Evolutionary conservation across 2,797 vertebrate species (phyloP).

Genomic region (Apogon hyalosoma): DNA sequence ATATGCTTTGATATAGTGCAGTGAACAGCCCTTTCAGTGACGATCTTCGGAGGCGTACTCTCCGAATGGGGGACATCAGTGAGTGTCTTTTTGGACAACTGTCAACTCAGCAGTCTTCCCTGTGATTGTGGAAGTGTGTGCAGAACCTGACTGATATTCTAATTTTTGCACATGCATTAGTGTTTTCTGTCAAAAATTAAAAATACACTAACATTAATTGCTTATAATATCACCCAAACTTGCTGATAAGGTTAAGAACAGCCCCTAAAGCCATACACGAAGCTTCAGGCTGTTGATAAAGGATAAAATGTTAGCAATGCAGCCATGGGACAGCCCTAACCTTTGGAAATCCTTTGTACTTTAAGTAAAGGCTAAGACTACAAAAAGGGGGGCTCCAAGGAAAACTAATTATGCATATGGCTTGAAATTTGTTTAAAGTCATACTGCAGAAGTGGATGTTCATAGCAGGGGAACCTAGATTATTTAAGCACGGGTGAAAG

Average conservation of each 20-base stretch:
- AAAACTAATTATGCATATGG: conserved; percentile 30
- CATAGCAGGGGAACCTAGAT: not conserved
- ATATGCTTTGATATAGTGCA: too few species aligned
- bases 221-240: not conserved
- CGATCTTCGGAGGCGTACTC: too few species aligned
- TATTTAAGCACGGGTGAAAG: not conserved
- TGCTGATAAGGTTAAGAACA: not conserved
- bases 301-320: conserved; percentile 15
- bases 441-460: not conserved
- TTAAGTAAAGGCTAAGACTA: conserved; percentile 29
- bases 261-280: conserved; percentile 35
- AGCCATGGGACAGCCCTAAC: conserved; percentile 38
- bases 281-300: conserved; percentile 17
- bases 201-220: not conserved
- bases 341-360: conserved; percentile 27
- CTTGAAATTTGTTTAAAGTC: conserved; percentile 9
- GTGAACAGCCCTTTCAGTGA: too few species aligned
- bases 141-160: too few species aligned
- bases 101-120: too few species aligned
- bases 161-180: too few species aligned
- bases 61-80: too few species aligned
- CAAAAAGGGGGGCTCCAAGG: conserved; percentile 19
- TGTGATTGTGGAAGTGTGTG: too few species aligned
- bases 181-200: not conserved
- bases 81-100: too few species aligned